Evolutionary conservation across 2,888 invertebrate genomes (phyloP).

Genomic region (Cephus runcator): DNA sequence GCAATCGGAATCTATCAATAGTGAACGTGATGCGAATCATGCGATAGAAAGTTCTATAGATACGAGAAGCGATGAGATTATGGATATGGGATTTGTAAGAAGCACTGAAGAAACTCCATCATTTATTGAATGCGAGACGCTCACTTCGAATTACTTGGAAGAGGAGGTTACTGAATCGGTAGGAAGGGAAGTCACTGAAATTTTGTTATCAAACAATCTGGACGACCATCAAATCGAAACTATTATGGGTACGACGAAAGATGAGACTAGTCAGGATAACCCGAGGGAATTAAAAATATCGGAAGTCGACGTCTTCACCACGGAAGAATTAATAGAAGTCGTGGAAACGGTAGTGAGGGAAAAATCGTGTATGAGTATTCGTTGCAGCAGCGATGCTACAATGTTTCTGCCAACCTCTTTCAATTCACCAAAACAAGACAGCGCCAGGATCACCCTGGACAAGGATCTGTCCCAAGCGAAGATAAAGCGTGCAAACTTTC

Average conservation of each 20-base stretch:
- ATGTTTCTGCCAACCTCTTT: background rate
- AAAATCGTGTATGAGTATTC: conserved; percentile 33
- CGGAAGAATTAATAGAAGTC: background rate
- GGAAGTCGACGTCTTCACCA: background rate
- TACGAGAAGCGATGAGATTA: background rate
- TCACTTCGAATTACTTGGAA: background rate
- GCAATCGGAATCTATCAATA: background rate
- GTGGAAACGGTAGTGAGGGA: conserved; percentile 10
- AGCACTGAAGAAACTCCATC: background rate
- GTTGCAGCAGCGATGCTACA: conserved; percentile 20
- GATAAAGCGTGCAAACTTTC: conserved; percentile 53
- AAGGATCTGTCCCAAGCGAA: conserved; percentile 22
- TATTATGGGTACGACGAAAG: background rate
- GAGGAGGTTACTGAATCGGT: too few relatives aligned
- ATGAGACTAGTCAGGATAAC: background rate
- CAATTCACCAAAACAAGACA: background rate
- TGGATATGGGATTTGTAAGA: background rate
- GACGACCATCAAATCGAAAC: background rate
- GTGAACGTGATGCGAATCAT: background rate
- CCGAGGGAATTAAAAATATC: background rate
- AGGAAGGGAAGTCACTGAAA: background rate
- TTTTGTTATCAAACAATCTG: background rate
- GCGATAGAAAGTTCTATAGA: background rate
- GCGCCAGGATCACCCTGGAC: background rate
- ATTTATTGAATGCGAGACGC: background rate